Evolutionary conservation across 2,888 invertebrate species (phyloP), one percentile per base, ranked within the genome.

Genomic region (Drosophila meridiana): DNA sequence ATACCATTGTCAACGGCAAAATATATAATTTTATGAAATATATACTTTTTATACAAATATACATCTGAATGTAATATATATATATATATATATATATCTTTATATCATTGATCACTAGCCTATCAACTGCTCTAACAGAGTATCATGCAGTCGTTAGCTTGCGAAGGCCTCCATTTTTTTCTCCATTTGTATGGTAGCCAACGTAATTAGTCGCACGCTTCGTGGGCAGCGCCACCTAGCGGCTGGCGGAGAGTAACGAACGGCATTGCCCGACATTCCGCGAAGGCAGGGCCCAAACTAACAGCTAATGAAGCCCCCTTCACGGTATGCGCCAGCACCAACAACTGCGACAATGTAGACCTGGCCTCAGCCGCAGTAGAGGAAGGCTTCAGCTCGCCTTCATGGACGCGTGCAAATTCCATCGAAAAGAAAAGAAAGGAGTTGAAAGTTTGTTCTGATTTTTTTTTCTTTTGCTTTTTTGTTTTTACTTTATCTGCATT

Each of bases 231-330:
- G 90, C 87, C 89, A 86, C 64, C 84, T 82, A 85, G 67, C 71
- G 87, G 58, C 58, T 20, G 56, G 11, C 50, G 60, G 83, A 77
- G 90, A 89, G 90, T 91, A 92, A 91, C 81, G 91, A 91, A 92
- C 92, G 91, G 87, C 92, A 92, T 92, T 91, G 91, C 80, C 90
- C 91, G 90, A 91, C 87, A 90, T 91, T 91, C 84, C 68, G 73
- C 57, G 73, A 63, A 81, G 60, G 73, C 80, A 64, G 52, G 48
- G 60, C 48, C 57, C 76, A 62, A 69, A 66, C 65, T 50, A 28
- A 40, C 61, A 78, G 73, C 88, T 87, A 85, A 89, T 85, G 90
- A 87, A 87, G 86, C 71, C 68, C 30, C 61, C 75, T 83, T 73
- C 76, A 78, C 69, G 76, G 69, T 73, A 72, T 63, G 71, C 73